Percentiles rank a stretch among this genome's conserved stretches.
phyloP scores from a whole-genome alignment of 2,113 vertebrate genomes.

The Lutjanus erythropterus region DNA sequence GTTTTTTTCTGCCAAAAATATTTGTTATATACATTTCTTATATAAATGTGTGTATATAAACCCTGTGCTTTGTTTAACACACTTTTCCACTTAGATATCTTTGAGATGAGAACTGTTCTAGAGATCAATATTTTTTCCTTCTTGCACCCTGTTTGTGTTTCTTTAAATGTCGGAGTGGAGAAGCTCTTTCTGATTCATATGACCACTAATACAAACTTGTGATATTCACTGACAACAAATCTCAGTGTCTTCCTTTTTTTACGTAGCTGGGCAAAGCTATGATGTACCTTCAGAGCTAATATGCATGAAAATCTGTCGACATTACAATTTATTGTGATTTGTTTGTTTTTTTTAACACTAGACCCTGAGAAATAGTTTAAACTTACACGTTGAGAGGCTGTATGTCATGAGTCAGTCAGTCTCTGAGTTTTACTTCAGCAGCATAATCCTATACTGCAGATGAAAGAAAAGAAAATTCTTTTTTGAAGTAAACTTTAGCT shows the following conservation, averaged over 20 bases:
- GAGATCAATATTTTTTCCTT: background rate
- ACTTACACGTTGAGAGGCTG: too few relatives aligned
- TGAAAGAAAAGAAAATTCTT: too few relatives aligned
- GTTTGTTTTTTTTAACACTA: too few relatives aligned
- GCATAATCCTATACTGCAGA: too few relatives aligned
- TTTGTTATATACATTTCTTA: conserved; percentile 4
- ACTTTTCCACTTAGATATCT: conserved; percentile 2
- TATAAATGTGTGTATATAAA: background rate
- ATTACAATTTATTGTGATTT: too few relatives aligned
- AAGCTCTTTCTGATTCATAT: background rate
- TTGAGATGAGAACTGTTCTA: conserved; percentile 2
- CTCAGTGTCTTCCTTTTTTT: conserved; percentile 2
- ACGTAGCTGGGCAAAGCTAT: background rate
- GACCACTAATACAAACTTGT: conserved; percentile 12
- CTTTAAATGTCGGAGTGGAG: background rate
- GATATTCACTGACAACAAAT: conserved; percentile 10
- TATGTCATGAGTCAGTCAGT: too few relatives aligned
- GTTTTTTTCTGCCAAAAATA: background rate
- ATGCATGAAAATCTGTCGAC: too few relatives aligned
- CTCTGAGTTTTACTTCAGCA: too few relatives aligned
- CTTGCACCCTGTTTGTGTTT: conserved; percentile 10
- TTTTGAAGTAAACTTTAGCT: too few relatives aligned
- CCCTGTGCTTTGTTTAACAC: conserved; percentile 11
- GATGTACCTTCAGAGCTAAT: background rate
- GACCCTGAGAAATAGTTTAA: too few relatives aligned